These are phyloP conservation scores for Parnassius apollo DNA, from an alignment of 2,888 invertebrate species.

Conservation along the genomic window DNA sequence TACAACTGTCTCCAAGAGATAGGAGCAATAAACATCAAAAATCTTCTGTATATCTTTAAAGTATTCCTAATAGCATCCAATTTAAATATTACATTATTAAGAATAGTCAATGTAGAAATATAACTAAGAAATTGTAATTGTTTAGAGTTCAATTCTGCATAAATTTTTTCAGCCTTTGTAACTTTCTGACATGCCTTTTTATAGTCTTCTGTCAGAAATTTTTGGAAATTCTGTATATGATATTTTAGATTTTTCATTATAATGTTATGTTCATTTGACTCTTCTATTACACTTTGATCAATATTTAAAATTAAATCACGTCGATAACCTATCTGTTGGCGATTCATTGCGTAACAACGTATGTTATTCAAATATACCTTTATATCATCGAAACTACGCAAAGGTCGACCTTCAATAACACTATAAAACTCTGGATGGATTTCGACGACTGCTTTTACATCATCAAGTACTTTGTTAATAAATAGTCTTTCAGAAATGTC, in stretches of 20 bases:
- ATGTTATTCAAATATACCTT: constrained; percentile 80
- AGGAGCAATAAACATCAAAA: constrained; percentile 68
- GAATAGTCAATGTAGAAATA: constrained; percentile 54
- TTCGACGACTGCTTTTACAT: constrained; percentile 82
- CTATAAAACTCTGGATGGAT: constrained; percentile 84
- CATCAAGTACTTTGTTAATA: constrained; percentile 77
- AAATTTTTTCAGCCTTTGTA: constrained; percentile 57
- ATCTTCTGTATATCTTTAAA: constrained; percentile 66
- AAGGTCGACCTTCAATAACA: constrained; percentile 82
- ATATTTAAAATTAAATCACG: constrained; percentile 66
- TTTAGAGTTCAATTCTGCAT: constrained; percentile 54
- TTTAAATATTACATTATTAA: constrained; percentile 70
- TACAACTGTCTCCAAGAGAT: constrained; percentile 64
- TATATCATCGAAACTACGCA: constrained; percentile 80
- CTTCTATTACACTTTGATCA: constrained; percentile 56
- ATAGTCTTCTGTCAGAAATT: constrained; percentile 72
- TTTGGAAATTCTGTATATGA: constrained; percentile 70
- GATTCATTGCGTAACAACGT: constrained; percentile 71
- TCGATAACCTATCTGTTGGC: constrained; percentile 73
- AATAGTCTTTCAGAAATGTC: constrained; percentile 81
- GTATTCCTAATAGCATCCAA: constrained; percentile 64
- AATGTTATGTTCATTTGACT: constrained; percentile 51
- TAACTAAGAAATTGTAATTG: constrained; percentile 61
- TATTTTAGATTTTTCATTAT: constrained; percentile 57
- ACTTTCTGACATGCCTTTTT: constrained; percentile 65